Conservation (phyloP, 37 sponge, comb jelly and placozoan genomes). For the Chondrosia reniformis region DNA sequence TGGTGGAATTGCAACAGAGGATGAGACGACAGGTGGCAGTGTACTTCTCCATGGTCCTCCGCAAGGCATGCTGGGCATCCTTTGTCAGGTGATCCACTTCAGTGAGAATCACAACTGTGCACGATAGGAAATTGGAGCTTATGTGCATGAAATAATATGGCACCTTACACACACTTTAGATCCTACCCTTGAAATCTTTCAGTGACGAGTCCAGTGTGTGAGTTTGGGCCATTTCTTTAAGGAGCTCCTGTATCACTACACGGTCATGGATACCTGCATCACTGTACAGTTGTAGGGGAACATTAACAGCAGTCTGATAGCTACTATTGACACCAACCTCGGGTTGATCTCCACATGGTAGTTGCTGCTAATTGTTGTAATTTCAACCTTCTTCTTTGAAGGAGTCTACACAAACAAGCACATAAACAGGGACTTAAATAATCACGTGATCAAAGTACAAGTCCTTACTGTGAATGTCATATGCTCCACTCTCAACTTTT, state of each 20-base stretch:
- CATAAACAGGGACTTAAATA: neutral
- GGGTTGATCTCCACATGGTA: slow-evolving; percentile 98
- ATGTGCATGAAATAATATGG: neutral
- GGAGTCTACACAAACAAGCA: slow-evolving; percentile 74
- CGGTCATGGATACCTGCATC: slow-evolving; percentile 96
- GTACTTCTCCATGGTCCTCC: slow-evolving; percentile 99
- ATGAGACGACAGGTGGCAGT: slow-evolving; percentile 87
- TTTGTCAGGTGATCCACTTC: slow-evolving; percentile 92
- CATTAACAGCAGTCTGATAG: neutral
- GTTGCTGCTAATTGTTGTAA: slow-evolving; percentile 92
- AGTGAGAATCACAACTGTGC: slow-evolving; percentile 76
- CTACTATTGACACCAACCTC: slow-evolving; percentile 38
- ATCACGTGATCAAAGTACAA: neutral
- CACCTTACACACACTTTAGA: neutral
- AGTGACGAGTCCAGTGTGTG: slow-evolving; percentile 70
- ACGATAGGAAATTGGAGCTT: neutral
- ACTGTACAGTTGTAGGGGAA: slow-evolving; percentile 23
- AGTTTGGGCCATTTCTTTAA: slow-evolving; percentile 92
- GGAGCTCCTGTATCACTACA: slow-evolving; percentile 88
- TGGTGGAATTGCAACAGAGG: slow-evolving; percentile 97
- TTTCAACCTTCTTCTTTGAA: slow-evolving; percentile 96
- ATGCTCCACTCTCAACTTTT: slow-evolving; percentile 92
- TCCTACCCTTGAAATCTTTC: slow-evolving; percentile 88
- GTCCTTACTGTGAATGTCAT: slow-evolving; percentile 81
- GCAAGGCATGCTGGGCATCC: slow-evolving; percentile 94